phyloP scores from a whole-genome alignment of 35 echinoderm and acorn worm species.

The Eucidaris tribuloides region DNA sequence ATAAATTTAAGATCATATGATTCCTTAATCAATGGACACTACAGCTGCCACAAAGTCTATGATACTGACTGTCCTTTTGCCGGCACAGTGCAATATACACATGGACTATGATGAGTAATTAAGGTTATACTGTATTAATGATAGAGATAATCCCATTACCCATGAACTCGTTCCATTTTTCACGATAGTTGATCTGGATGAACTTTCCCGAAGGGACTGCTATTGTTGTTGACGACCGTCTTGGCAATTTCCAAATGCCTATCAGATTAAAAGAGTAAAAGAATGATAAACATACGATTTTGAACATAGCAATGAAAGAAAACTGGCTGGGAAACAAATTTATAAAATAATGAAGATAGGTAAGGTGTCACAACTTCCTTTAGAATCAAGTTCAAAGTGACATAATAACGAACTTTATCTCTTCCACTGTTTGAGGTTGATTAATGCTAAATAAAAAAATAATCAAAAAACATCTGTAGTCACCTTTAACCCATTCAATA shows the following conservation, averaged over 20 bases:
- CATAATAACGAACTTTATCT: too few species aligned
- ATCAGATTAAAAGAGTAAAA: neutral
- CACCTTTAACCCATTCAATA: too few species aligned
- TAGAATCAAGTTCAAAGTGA: too few species aligned
- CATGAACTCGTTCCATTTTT: conserved; percentile 99
- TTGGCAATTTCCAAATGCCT: conserved; percentile 99
- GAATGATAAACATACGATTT: too few species aligned
- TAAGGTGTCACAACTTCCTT: too few species aligned
- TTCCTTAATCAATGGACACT: neutral
- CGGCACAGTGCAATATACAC: neutral
- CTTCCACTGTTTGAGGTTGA: too few species aligned
- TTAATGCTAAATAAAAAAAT: too few species aligned
- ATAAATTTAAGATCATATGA: neutral
- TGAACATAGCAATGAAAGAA: too few species aligned
- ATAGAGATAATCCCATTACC: conserved; percentile 51
- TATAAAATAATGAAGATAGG: too few species aligned
- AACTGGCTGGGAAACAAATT: too few species aligned
- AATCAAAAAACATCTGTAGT: too few species aligned
- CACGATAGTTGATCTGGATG: conserved; percentile 98
- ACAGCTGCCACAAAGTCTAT: neutral
- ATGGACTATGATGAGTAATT: neutral
- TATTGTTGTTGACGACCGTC: conserved; percentile 99
- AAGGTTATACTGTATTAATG: neutral
- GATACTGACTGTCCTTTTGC: too few species aligned
- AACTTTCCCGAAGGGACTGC: conserved; percentile 97